Evolutionary conservation across 37 sponge, comb jelly and placozoan genomes (phyloP).

Genomic region (Amphimedon queenslandica): DNA sequence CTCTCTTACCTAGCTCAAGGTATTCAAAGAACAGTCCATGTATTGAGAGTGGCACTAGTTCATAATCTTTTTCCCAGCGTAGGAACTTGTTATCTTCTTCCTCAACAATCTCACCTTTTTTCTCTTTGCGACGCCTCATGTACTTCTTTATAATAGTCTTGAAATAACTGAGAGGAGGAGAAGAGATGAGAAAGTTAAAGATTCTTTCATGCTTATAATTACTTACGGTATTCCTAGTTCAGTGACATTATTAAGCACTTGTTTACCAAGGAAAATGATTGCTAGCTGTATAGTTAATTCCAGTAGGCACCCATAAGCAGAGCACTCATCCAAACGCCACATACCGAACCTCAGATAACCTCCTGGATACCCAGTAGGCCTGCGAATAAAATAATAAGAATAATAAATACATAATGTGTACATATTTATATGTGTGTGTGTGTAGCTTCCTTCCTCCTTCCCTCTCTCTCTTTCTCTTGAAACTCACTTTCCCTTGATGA

Average conservation of each 20-base stretch:
- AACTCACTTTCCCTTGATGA: no score
- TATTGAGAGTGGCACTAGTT: conserved; percentile 60
- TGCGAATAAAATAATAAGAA: no score
- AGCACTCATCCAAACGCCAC: conserved; percentile 89
- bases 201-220: no score
- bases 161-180: background rate
- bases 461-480: no score
- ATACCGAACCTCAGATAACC: conserved; percentile 59
- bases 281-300: conserved; percentile 93
- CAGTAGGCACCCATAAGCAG: conserved; percentile 92
- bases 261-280: conserved; percentile 93
- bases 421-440: no score
- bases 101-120: conserved; percentile 34
- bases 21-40: conserved; percentile 95
- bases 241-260: conserved; percentile 81
- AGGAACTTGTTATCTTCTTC: conserved; percentile 72
- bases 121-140: conserved; percentile 46
- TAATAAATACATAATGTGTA: no score
- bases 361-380: conserved; percentile 82
- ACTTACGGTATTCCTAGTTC: conserved; percentile 92
- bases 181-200: no score
- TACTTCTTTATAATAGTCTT: conserved; percentile 48
- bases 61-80: conserved; percentile 94
- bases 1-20: conserved; percentile 96
- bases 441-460: no score